A percentile compares a stretch with the other conserved stretches of the same genome.
phyloP scores from a whole-genome alignment of 1,140 invertebrate species.

The Drosophila pseudoobscura region DNA sequence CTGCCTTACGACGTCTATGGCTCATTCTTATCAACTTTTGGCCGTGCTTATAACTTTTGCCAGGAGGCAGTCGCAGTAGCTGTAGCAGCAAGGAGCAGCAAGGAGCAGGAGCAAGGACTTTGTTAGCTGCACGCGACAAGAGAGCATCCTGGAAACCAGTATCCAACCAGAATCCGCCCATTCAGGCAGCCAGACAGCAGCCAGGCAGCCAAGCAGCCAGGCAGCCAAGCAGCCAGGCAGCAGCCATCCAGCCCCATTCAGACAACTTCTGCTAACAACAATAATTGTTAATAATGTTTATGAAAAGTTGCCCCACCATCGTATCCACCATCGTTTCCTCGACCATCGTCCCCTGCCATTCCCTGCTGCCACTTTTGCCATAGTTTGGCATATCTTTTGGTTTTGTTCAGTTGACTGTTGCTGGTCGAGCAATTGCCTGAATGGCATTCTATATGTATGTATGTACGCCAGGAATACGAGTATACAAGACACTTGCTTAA shows the following conservation, averaged over 20 bases:
- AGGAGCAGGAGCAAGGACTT: slow-evolving; percentile 46
- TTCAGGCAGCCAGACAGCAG: slow-evolving; percentile 17
- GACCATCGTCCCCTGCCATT: neutral
- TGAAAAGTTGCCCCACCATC: slow-evolving; percentile 69
- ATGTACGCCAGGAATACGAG: neutral
- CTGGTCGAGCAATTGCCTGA: slow-evolving; percentile 71
- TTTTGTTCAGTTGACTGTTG: slow-evolving; percentile 70
- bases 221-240: slow-evolving; percentile 8
- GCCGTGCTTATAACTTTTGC: slow-evolving; percentile 76
- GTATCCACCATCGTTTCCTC: slow-evolving; percentile 15
- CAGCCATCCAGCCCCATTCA: slow-evolving; percentile 35
- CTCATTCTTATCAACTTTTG: slow-evolving; percentile 81
- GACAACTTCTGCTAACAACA: slow-evolving; percentile 77
- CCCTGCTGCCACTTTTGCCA: slow-evolving; percentile 52
- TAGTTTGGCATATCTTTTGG: slow-evolving; percentile 71
- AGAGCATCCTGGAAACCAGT: slow-evolving; percentile 14
- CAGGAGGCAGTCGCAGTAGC: slow-evolving; percentile 12
- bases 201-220: slow-evolving; percentile 16
- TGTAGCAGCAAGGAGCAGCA: neutral
- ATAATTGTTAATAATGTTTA: slow-evolving; percentile 82
- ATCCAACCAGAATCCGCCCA: slow-evolving; percentile 17
- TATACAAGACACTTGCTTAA: slow-evolving; percentile 45
- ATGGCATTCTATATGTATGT: slow-evolving; percentile 60
- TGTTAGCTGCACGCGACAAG: slow-evolving; percentile 71
- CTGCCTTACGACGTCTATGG: slow-evolving; percentile 78